Evolutionary conservation across 2,113 vertebrate genomes (phyloP).

Genomic region (Zapornia atra): DNA sequence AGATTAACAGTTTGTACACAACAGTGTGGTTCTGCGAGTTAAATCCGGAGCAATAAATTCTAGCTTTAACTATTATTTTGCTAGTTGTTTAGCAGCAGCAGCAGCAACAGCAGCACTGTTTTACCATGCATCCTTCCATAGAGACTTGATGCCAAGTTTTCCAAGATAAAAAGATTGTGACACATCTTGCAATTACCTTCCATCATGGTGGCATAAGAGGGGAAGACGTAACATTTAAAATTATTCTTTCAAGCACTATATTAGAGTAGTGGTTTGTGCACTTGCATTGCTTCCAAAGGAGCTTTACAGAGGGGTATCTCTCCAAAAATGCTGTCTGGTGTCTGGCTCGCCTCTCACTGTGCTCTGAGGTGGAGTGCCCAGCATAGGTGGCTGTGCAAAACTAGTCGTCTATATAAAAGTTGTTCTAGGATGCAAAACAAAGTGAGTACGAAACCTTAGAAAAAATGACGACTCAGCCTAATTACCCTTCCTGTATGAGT

Average conservation of each 20-base stretch:
- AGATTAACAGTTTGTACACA: constrained; percentile 82
- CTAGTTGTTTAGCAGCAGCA: constrained; percentile 77
- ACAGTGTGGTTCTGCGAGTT: constrained; percentile 79
- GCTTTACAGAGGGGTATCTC: constrained; percentile 67
- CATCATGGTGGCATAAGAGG: constrained; percentile 48
- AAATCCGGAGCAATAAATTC: constrained; percentile 94
- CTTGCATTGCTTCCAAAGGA: constrained; percentile 73
- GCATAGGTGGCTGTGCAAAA: constrained; percentile 61
- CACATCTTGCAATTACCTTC: constrained; percentile 55
- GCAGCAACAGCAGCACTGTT: constrained; percentile 66
- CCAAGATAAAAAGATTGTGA: constrained; percentile 51
- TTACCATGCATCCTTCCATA: constrained; percentile 65
- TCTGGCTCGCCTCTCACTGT: constrained; percentile 66
- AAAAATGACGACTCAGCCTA: constrained; percentile 18
- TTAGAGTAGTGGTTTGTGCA: constrained; percentile 74
- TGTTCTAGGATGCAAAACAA: constrained; percentile 65
- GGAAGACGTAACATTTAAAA: constrained; percentile 49
- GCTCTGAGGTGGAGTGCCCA: constrained; percentile 58
- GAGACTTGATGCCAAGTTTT: constrained; percentile 71
- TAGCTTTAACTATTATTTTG: constrained; percentile 85
- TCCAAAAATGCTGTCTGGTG: constrained; percentile 61
- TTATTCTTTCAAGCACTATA: constrained; percentile 70
- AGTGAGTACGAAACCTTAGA: constrained; percentile 28
- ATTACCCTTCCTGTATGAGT: background rate
- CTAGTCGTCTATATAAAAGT: constrained; percentile 6